phyloP scores from a whole-genome alignment of 2,888 invertebrate genomes.

The Lasioglossum zephyrum region DNA sequence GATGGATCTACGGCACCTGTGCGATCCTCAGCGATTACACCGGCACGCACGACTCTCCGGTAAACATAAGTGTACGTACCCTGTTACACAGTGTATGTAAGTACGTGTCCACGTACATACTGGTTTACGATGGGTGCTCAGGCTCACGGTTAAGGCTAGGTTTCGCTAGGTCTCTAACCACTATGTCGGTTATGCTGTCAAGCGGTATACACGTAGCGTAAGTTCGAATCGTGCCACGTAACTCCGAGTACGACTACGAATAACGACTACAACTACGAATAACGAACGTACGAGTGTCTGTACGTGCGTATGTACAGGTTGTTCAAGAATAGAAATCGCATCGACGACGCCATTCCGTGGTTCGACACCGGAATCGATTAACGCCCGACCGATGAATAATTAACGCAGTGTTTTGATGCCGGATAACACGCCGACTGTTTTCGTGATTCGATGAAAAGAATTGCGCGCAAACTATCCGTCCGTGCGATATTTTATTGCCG shows the following conservation, averaged over 20 bases:
- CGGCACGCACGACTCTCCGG: conserved; percentile 28
- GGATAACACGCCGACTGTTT: background rate
- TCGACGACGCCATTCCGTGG: background rate
- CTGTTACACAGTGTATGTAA: background rate
- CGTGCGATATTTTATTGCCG: background rate
- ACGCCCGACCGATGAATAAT: background rate
- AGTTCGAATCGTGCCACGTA: conserved; percentile 39
- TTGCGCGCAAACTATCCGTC: background rate
- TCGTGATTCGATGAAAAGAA: background rate
- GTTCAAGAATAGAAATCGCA: background rate
- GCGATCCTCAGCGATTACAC: conserved; percentile 30
- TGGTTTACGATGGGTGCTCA: conserved; percentile 60
- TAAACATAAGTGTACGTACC: conserved; percentile 33
- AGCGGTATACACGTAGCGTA: conserved; percentile 71
- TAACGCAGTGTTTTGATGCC: background rate
- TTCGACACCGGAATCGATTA: background rate
- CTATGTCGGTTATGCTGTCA: conserved; percentile 74
- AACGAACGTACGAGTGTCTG: background rate
- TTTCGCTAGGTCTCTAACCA: conserved; percentile 65
- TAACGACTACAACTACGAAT: background rate
- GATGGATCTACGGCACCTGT: conserved; percentile 36
- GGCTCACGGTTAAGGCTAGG: conserved; percentile 68
- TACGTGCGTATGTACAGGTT: background rate
- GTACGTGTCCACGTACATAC: conserved; percentile 32
- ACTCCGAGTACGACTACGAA: conserved; percentile 9